These are phyloP conservation scores for Perizoma affinitatum DNA, from an alignment of 2,888 invertebrate genomes.

Conservation along the genomic window DNA sequence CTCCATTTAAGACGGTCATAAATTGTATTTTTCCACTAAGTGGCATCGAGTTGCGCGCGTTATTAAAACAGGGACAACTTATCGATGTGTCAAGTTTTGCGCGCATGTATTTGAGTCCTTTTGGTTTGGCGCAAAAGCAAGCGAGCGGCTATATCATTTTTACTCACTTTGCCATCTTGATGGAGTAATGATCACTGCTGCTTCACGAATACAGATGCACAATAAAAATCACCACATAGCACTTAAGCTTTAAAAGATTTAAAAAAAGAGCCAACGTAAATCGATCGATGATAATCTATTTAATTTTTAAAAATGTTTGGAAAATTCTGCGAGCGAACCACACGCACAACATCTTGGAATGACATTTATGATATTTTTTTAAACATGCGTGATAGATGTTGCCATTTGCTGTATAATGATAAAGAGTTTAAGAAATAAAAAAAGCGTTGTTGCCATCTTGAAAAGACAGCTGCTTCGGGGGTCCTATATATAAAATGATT, in stretches of 20 bases:
- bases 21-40: too few species aligned
- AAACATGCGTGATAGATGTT: not conserved
- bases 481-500: too few species aligned
- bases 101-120: too few species aligned
- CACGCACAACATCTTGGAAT: constrained; percentile 7
- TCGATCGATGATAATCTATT: constrained; percentile 16
- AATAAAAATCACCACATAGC: constrained; percentile 51
- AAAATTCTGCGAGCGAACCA: constrained; percentile 16
- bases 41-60: too few species aligned
- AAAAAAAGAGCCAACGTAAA: not conserved
- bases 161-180: constrained; percentile 78
- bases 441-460: too few species aligned
- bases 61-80: too few species aligned
- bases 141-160: constrained; percentile 27
- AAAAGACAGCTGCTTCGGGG: too few species aligned
- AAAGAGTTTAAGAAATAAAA: too few species aligned
- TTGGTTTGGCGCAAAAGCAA: too few species aligned
- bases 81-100: too few species aligned
- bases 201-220: constrained; percentile 30
- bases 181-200: constrained; percentile 34
- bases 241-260: constrained; percentile 4
- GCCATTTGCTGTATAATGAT: too few species aligned
- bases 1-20: too few species aligned
- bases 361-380: constrained; percentile 11
- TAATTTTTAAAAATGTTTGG: constrained; percentile 29